Evolutionary conservation across 2,888 invertebrate species (phyloP).

Genomic region (Drosophila heteroneura): DNA sequence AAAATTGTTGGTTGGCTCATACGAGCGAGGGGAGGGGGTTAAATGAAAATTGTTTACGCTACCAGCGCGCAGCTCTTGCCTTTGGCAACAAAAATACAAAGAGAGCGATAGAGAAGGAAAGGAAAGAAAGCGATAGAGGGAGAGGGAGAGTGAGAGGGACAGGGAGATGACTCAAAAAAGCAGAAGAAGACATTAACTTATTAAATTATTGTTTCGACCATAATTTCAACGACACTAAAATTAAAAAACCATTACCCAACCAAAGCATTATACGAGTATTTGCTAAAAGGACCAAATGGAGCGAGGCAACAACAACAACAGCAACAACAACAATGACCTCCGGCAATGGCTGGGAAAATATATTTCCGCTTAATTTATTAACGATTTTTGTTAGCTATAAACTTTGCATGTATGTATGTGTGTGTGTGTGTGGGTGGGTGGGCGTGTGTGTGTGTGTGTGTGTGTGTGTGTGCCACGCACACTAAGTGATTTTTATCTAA

Average conservation of each 20-base stretch:
- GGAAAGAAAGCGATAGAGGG: too few species aligned
- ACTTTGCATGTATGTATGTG: constrained; percentile 55
- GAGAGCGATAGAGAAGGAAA: background rate
- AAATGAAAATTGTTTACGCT: constrained; percentile 76
- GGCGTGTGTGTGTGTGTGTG: constrained; percentile 4
- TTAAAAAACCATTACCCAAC: constrained; percentile 82
- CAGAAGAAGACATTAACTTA: constrained; percentile 75
- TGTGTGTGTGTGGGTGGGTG: constrained; percentile 12
- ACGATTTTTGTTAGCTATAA: constrained; percentile 80
- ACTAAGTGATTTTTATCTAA: constrained; percentile 79
- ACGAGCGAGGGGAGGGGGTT: constrained; percentile 16
- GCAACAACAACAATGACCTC: constrained; percentile 19
- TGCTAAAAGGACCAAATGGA: constrained; percentile 69
- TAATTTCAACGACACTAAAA: constrained; percentile 77
- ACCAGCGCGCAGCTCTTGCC: constrained; percentile 43
- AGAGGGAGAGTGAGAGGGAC: background rate
- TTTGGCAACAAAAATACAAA: constrained; percentile 30
- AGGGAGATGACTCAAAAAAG: constrained; percentile 6
- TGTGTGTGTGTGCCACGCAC: constrained; percentile 24
- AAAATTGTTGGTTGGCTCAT: constrained; percentile 32
- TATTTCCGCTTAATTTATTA: constrained; percentile 84
- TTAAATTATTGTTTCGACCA: constrained; percentile 75
- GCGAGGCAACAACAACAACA: constrained; percentile 32
- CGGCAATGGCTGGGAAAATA: constrained; percentile 57
- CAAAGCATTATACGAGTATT: constrained; percentile 53